phyloP scores from a whole-genome alignment of 1,140 invertebrate genomes.

The Oryctes rhinoceros region DNA sequence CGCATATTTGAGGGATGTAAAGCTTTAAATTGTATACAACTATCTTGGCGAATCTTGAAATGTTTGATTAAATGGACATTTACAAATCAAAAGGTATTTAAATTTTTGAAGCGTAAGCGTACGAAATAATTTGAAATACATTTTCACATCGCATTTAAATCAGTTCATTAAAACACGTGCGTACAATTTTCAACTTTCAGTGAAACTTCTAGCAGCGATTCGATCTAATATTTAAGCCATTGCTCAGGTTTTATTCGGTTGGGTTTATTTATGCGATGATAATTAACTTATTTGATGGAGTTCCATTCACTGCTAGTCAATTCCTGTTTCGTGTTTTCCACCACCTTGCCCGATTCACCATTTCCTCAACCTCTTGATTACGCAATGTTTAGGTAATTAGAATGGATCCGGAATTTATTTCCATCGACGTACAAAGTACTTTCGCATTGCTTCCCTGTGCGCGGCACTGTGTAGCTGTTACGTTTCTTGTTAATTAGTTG shows the following conservation, averaged over 20 bases:
- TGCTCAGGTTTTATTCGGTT: neutral
- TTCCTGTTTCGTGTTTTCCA: slow-evolving; percentile 27
- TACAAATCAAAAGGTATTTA: too few species aligned
- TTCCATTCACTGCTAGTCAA: neutral
- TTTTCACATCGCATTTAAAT: too few species aligned
- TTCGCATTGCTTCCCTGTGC: neutral
- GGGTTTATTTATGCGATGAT: neutral
- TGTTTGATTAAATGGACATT: too few species aligned
- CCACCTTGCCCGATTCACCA: neutral
- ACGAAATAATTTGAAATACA: too few species aligned
- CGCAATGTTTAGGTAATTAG: slow-evolving; percentile 36
- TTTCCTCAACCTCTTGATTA: slow-evolving; percentile 9
- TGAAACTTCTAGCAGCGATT: neutral
- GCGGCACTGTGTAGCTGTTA: slow-evolving; percentile 2
- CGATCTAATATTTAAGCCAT: neutral
- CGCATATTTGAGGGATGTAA: too few species aligned
- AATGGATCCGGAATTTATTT: slow-evolving; percentile 14
- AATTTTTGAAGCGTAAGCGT: too few species aligned
- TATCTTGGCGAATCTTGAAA: too few species aligned
- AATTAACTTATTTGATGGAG: slow-evolving; percentile 32
- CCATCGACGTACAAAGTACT: neutral
- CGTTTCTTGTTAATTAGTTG: slow-evolving; percentile 37
- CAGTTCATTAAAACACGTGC: neutral
- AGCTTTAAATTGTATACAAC: too few species aligned
- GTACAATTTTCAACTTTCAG: neutral